These are phyloP conservation scores for Drosophila bocki DNA, from an alignment of 1,140 invertebrate species.

Conservation along the genomic window DNA sequence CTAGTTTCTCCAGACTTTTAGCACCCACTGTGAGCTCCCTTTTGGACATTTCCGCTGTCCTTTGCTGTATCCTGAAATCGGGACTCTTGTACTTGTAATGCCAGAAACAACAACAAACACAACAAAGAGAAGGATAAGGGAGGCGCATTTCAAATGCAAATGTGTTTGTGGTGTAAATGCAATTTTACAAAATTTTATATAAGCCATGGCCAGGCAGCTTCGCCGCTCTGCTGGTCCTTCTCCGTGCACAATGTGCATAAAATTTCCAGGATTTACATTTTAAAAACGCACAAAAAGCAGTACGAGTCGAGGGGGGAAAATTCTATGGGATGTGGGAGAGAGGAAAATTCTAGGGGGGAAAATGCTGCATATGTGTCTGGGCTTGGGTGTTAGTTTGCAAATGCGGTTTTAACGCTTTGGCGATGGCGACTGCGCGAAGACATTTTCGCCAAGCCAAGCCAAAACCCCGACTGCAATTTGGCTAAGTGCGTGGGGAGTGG, in stretches of 20 bases:
- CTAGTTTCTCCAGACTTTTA: background rate
- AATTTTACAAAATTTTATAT: conserved; percentile 84
- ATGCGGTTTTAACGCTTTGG: conserved; percentile 78
- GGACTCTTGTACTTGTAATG: conserved; percentile 67
- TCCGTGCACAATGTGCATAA: conserved; percentile 72
- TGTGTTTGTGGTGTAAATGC: conserved; percentile 84
- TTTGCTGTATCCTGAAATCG: conserved; percentile 51
- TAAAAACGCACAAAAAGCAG: conserved; percentile 63
- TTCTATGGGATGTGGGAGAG: background rate
- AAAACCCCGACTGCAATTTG: conserved; percentile 75
- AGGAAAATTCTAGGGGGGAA: background rate
- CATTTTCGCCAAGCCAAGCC: conserved; percentile 65
- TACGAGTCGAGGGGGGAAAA: conserved; percentile 10
- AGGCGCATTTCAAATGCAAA: conserved; percentile 78
- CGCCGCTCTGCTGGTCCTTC: background rate
- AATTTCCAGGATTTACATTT: conserved; percentile 82
- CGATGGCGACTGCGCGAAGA: conserved; percentile 71
- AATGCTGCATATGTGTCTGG: conserved; percentile 23
- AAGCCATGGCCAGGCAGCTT: conserved; percentile 44
- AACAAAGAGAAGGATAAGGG: conserved; percentile 18
- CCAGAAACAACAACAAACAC: conserved; percentile 23
- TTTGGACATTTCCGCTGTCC: conserved; percentile 39
- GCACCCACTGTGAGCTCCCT: conserved; percentile 20
- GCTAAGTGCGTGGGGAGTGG: conserved; percentile 71
- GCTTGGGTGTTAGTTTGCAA: conserved; percentile 67